Evolutionary conservation across 1,140 invertebrate species (phyloP), one percentile per base, ranked within the genome.

Genomic region (Drosophila takahashii): DNA sequence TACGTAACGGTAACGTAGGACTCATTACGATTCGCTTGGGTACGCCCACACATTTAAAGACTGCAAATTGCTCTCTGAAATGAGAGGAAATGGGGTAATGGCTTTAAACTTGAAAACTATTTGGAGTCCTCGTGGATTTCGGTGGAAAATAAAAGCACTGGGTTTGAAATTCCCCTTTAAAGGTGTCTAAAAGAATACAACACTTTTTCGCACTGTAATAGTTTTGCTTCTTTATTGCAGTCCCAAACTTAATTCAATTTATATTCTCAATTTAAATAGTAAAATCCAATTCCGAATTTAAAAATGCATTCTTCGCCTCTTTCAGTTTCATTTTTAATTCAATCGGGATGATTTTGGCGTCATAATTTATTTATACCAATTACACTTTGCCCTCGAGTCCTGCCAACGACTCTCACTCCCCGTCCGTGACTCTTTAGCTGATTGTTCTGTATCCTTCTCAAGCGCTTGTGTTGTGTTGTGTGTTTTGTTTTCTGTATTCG

Each of bases 1-100:
- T 54, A 79, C 76, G 76, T 74, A 56, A 66, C 42, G 45, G 76
- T 52, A 67, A 79, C 62, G 77, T 80, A 58, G 56, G 18, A 52
- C 57, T 69, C 50, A 58, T 83, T 81, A 75, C 69, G 81, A 75
- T 86, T 26, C 66, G 79, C 83, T 62, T 76, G 75, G 73, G 56
- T 56, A 48, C 79, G 59, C 77, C 34, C 51, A 26, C 53, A 65
- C 39, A 54, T 32, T 48, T n/a, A 32, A 29, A 4, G 13, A 26
- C 64, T 5, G 27, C 26, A 70, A 70, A 70, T 57, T 52, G 66
- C 42, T 3, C 44, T 32, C 41, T 47, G 37, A 3, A 47, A 42
- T 34, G 15, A 6, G 9, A 13, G 22, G 13, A 15, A 37, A 15
- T 8, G 44, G 22, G 8, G 2, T n/a, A 15, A 13, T 18, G 6